Conservation (phyloP, 23 tunicate species). For the Trididemnum clinides region DNA sequence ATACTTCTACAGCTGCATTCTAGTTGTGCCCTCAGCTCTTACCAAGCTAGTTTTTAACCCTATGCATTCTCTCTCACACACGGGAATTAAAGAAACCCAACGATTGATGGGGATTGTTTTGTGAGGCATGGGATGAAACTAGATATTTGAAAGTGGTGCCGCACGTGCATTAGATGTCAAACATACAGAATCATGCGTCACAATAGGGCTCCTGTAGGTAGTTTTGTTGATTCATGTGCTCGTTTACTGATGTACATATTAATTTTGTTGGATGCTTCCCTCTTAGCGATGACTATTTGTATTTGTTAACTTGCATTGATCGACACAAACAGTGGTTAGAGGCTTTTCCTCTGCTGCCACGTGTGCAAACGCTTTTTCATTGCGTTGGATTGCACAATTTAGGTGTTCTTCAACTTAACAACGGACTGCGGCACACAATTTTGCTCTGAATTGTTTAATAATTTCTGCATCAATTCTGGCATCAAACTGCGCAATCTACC, state of each 20-base stretch:
- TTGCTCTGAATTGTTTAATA: background rate
- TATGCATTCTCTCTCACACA: conserved; percentile 9
- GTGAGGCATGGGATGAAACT: conserved; percentile 32
- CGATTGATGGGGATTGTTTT: background rate
- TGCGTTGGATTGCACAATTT: conserved; percentile 15
- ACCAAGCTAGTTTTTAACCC: background rate
- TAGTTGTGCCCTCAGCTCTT: background rate
- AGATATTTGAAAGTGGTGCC: background rate
- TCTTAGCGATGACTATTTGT: background rate
- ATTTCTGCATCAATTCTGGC: background rate
- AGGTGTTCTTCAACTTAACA: conserved; percentile 7
- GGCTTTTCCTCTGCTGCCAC: conserved; percentile 21
- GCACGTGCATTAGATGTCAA: background rate
- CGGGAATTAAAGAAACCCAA: background rate
- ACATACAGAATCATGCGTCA: background rate
- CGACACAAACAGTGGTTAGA: conserved; percentile 12
- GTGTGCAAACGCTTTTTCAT: conserved; percentile 11
- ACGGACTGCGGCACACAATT: conserved; percentile 31
- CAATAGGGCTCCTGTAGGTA: background rate
- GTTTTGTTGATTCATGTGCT: too few species aligned
- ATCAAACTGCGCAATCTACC: background rate
- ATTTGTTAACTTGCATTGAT: background rate
- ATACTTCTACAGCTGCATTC: background rate
- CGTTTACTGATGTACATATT: too few species aligned
- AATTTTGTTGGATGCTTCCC: conserved; percentile 1